These are phyloP conservation scores for Petrocephalus microphthalmus DNA, from an alignment of 2,113 vertebrate genomes.

Conservation along the genomic window DNA sequence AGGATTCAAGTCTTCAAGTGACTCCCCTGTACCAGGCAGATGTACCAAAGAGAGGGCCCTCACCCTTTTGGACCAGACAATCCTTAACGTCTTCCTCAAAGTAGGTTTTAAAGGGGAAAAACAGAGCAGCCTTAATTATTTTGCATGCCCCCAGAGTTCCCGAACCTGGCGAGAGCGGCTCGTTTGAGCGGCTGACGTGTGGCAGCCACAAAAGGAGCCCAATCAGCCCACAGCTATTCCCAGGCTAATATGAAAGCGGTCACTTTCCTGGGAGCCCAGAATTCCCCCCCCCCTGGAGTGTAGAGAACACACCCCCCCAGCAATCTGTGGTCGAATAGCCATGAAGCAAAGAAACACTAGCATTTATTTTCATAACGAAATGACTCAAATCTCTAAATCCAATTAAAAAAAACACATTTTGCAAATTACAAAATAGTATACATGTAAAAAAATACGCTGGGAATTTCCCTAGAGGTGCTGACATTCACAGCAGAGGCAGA, in stretches of 20 bases:
- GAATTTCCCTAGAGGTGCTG: background rate
- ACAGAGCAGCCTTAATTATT: slow-evolving; percentile 55
- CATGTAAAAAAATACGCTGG: background rate
- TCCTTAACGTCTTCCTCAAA: slow-evolving; percentile 36
- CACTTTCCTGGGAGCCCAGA: background rate
- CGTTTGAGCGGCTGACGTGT: slow-evolving; percentile 10
- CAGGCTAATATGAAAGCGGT: background rate
- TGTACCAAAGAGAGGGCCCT: background rate
- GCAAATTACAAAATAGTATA: background rate
- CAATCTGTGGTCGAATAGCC: background rate
- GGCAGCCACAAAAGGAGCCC: background rate
- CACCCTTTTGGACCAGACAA: slow-evolving; percentile 14
- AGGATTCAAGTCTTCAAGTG: background rate
- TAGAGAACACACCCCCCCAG: background rate
- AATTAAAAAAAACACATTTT: background rate
- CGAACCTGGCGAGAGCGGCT: slow-evolving; percentile 21
- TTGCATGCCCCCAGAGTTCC: slow-evolving; percentile 42
- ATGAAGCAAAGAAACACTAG: background rate
- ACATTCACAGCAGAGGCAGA: background rate
- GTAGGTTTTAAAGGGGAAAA: slow-evolving; percentile 38
- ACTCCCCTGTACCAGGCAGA: background rate
- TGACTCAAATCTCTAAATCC: background rate
- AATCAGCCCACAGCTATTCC: slow-evolving; percentile 2
- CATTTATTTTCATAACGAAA: background rate
- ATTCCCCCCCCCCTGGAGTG: background rate